These are phyloP conservation scores for Pygocentrus nattereri DNA, from an alignment of 2,797 vertebrate species.

Conservation along the genomic window DNA sequence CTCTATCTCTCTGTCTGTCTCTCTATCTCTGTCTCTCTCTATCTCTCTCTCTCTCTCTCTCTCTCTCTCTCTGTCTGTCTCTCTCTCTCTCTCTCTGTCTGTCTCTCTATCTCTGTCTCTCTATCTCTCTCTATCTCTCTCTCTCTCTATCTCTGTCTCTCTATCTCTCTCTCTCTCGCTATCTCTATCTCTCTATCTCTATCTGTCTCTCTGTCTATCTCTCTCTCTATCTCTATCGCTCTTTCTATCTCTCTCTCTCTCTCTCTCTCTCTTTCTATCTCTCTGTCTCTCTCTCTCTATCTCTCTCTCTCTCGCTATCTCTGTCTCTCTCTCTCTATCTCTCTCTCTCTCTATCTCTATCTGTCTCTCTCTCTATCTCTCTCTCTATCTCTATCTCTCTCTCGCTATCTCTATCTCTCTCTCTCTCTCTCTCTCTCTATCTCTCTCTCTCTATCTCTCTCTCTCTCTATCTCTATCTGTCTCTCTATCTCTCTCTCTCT, in stretches of 20 bases:
- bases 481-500: too few relatives aligned
- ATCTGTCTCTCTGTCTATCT: not conserved
- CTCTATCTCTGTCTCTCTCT: not conserved
- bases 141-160: not conserved
- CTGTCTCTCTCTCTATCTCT: too few relatives aligned
- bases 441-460: not conserved
- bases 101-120: too few relatives aligned
- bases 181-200: not conserved
- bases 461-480: not conserved
- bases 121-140: not conserved
- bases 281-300: not conserved
- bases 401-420: not conserved
- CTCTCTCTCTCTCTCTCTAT: not conserved
- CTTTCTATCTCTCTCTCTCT: not conserved
- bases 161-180: not conserved
- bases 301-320: constrained; percentile 2
- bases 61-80: not conserved
- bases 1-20: not conserved
- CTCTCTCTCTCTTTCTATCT: not conserved
- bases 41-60: not conserved
- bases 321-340: not conserved
- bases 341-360: not conserved
- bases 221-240: not conserved
- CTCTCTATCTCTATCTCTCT: not conserved
- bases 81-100: too few relatives aligned